phyloP scores from a whole-genome alignment of 2,797 vertebrate species.

The Fistularia tabacaria region DNA sequence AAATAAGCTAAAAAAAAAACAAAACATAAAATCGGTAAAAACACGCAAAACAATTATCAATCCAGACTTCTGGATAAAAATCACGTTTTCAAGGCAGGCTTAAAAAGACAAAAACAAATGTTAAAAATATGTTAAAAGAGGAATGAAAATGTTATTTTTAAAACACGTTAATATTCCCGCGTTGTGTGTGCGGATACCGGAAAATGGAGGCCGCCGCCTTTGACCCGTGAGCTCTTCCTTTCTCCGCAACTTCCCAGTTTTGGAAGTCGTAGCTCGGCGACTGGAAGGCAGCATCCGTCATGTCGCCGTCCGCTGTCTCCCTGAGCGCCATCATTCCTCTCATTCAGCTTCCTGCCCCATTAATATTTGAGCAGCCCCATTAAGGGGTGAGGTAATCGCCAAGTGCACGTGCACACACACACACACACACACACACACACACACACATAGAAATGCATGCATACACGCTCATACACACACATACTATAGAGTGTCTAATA shows the following conservation, averaged over 20 bases:
- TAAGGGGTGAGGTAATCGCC: constrained; percentile 58
- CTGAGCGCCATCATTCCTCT: constrained; percentile 54
- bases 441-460: constrained; percentile 24
- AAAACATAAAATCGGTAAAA: too few species aligned
- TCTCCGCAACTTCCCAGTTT: constrained; percentile 25
- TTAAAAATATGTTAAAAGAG: too few species aligned
- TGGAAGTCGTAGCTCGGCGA: constrained; percentile 29
- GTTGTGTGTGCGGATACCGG: too few species aligned
- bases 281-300: constrained; percentile 57
- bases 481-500: constrained; percentile 44
- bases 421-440: constrained; percentile 30
- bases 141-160: too few species aligned
- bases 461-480: constrained; percentile 40
- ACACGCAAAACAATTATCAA: too few species aligned
- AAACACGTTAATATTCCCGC: too few species aligned
- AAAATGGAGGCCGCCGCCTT: too few species aligned
- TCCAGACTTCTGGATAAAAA: too few species aligned
- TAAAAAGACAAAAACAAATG: too few species aligned
- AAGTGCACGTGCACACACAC: constrained; percentile 18
- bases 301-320: constrained; percentile 45
- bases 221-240: constrained; percentile 26
- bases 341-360: constrained; percentile 66
- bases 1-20: too few species aligned
- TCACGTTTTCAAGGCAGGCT: too few species aligned
- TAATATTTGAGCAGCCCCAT: constrained; percentile 69